A percentile compares a stretch with the other conserved stretches of the same genome.
Conservation (phyloP, 2,888 invertebrate genomes). For the Syritta pipiens region DNA sequence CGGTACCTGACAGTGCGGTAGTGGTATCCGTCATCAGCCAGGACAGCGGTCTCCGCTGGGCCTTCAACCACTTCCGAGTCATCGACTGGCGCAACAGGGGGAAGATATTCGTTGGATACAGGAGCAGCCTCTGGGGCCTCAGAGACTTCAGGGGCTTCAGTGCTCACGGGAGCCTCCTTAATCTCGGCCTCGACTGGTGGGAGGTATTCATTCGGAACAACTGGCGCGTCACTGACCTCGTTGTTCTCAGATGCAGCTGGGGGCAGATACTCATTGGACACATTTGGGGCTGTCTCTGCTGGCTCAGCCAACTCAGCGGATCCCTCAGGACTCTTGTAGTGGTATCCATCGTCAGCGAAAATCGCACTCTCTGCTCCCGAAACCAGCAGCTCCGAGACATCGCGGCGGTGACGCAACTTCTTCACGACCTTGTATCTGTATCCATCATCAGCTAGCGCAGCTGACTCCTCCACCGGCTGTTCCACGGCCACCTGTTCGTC, state of each 20-base stretch:
- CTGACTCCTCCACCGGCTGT: constrained; percentile 37
- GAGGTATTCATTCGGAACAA: constrained; percentile 64
- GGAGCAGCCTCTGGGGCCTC: constrained; percentile 4
- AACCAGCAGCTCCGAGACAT: constrained; percentile 74
- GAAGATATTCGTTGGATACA: constrained; percentile 50
- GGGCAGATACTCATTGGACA: constrained; percentile 70
- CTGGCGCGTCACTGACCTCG: constrained; percentile 15
- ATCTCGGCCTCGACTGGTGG: constrained; percentile 24
- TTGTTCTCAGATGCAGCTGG: constrained; percentile 71
- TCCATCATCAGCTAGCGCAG: constrained; percentile 60
- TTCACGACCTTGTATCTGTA: constrained; percentile 70
- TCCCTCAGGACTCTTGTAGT: constrained; percentile 56
- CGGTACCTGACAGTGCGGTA: constrained; percentile 25
- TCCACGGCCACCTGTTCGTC: constrained; percentile 31
- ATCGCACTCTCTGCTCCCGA: constrained; percentile 57
- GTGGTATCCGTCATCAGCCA: constrained; percentile 24
- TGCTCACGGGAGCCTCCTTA: not conserved
- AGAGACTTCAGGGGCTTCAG: constrained; percentile 3
- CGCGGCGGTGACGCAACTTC: constrained; percentile 71
- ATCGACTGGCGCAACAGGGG: constrained; percentile 6
- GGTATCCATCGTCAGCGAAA: constrained; percentile 72
- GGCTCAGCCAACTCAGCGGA: too few species aligned
- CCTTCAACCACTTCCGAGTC: constrained; percentile 13
- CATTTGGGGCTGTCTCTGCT: not conserved
- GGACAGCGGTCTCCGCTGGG: constrained; percentile 17